phyloP scores from a whole-genome alignment of 2,888 invertebrate species.

The Lepidocyrtoides sp. region DNA sequence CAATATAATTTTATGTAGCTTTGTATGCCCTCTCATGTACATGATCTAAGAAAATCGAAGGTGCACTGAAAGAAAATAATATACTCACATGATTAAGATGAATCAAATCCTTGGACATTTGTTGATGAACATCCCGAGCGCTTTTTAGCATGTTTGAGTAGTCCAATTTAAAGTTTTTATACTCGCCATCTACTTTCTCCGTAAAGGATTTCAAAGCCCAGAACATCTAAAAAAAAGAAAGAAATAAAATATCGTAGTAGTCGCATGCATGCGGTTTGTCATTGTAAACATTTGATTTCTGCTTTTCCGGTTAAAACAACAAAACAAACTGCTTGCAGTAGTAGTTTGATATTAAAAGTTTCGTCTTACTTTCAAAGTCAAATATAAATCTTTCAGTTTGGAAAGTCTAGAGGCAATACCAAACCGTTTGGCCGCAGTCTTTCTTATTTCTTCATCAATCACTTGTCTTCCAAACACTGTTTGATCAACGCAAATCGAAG shows the following conservation, averaged over 20 bases:
- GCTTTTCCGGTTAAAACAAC: background rate
- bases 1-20: background rate
- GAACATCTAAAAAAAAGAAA: constrained; percentile 22
- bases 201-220: constrained; percentile 25
- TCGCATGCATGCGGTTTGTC: background rate
- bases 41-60: background rate
- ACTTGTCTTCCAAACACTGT: constrained; percentile 90
- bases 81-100: constrained; percentile 40
- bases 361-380: constrained; percentile 48
- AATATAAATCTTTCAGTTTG: constrained; percentile 78
- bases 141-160: constrained; percentile 51
- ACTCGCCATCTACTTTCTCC: constrained; percentile 15
- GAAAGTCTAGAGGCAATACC: constrained; percentile 86
- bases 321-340: background rate
- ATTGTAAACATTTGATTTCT: constrained; percentile 2
- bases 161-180: constrained; percentile 50
- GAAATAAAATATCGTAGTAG: background rate
- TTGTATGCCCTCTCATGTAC: no score
- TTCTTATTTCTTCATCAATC: constrained; percentile 88
- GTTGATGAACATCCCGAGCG: constrained; percentile 28
- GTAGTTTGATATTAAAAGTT: background rate
- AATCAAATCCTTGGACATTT: constrained; percentile 59
- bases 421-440: constrained; percentile 88
- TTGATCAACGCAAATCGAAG: constrained; percentile 89
- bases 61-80: background rate